Percentiles rank a stretch among this genome's conserved stretches.
phyloP scores from a whole-genome alignment of 1,140 invertebrate genomes.

The Drosophila baimaii region DNA sequence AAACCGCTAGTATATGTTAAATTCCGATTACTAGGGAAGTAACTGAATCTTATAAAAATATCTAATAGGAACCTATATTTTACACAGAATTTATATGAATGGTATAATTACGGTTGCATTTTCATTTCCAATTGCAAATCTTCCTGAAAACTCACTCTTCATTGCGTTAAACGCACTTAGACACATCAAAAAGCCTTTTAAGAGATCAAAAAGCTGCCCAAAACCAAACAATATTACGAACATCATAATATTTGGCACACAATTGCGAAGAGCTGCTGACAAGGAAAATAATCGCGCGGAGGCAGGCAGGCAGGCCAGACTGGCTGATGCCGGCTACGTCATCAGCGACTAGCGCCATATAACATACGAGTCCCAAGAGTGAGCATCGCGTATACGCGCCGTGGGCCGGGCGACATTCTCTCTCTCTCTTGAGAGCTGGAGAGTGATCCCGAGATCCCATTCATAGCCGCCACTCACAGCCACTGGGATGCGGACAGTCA shows the following conservation, averaged over 20 bases:
- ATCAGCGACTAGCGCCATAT: conserved; percentile 66
- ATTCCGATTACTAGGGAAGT: too few relatives aligned
- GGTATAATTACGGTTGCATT: background rate
- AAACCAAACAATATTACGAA: conserved; percentile 41
- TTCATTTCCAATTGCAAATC: background rate
- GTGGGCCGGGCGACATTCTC: background rate
- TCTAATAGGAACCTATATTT: background rate
- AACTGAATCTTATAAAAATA: background rate
- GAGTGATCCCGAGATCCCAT: conserved; percentile 19
- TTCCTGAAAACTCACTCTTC: background rate
- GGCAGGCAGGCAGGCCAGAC: conserved; percentile 45
- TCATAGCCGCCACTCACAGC: conserved; percentile 13
- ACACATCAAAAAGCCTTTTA: conserved; percentile 26
- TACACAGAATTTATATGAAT: background rate
- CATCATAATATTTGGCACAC: conserved; percentile 65
- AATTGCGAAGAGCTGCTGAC: conserved; percentile 37
- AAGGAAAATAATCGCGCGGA: conserved; percentile 39
- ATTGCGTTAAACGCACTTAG: conserved; percentile 5
- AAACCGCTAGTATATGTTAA: too few relatives aligned
- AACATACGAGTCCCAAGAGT: conserved; percentile 29
- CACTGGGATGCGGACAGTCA: conserved; percentile 50
- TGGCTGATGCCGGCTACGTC: conserved; percentile 68
- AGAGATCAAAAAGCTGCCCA: conserved; percentile 22
- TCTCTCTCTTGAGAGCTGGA: background rate
- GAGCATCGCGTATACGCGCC: conserved; percentile 19